Base-by-base conservation (phyloP, 2,113 vertebrate genomes). In the Callionymus lyra region DNA sequence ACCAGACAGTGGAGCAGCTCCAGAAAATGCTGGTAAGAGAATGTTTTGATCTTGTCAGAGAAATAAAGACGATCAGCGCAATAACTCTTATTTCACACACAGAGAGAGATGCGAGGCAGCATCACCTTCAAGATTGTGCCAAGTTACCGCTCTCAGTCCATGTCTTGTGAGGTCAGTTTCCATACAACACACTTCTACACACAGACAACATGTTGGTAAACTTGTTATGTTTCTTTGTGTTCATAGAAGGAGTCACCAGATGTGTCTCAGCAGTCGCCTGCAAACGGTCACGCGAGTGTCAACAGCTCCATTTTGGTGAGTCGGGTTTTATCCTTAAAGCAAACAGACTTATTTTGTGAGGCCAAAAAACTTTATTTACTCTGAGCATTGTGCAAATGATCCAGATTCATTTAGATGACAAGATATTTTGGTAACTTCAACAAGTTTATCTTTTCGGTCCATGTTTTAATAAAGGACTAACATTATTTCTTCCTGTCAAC, bases 51-150 rank as follows among this genome's bases (percentile, higher is more conserved):
- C 21, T 8, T 27, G 21, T 27, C 21, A 8, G 21, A 27, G 4
- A 27, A 27, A 27, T 27, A 27, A 27, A 27, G 4, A 34, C 8
- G 11, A 41, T 9, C 17, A 12, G 27, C 6, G 37, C n/a, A 15
- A 19, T 17, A 8, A 34, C 34, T 4, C 36, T 9, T 36, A 18
- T 21, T 6, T 47, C 10, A 31, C 15, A 12, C 34, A 16, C 85
- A 99, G 95, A 90, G 88, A 68, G 95, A 99, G 80, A 99, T 99
- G 95, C 86, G 95, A 62, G 94, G 95, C 12, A 98, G 95, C 72
- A 98, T 99, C 65, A 99, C 95, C 47, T 99, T 99, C 80, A 99
- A 99, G 88, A 99, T 99, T 48, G 95, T 99, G 39, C 95, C 95
- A 60, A 97, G 95, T 79, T 99, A 98, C 40, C 89, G 94, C 44